Base-by-base conservation (phyloP, 2,888 invertebrate genomes). In the Polymixis flavicincta region DNA sequence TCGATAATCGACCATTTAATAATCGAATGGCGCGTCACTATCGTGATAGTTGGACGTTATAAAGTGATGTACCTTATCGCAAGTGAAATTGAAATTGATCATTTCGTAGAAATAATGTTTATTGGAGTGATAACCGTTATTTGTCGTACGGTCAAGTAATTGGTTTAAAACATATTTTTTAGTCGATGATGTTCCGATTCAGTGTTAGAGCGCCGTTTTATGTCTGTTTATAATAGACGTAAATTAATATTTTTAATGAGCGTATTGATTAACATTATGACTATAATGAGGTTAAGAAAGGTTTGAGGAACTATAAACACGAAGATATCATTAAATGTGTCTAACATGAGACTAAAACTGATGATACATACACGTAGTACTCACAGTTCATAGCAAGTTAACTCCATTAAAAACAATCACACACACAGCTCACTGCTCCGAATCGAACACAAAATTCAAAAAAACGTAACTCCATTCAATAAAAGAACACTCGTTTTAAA, bases 1-100 rank as follows among this genome's bases (percentile, higher is more conserved):
- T 94, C 93, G 93, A 93, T 92, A 93, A 92, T 93, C 90, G 90
- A 85, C 82, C 89, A 85, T 91, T 90, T 91, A 90, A 90, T 90
- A 90, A 87, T 90, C 91, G 89, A 89, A 88, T 89, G 87, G 86
- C 70, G 76, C 85, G 75, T 90, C 90, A 89, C 89, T 90, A 88
- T 92, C 95, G 92, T 93, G 94, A 92, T 92, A 90, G 87, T 86
- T 72, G 86, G 82, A 88, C 91, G 91, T 93, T 93, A 92, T 74
- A 85, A 77, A 84, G 88, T 88, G 87, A 85, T 85, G 90, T 89
- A 90, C 89, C 89, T 89, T 91, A 90, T 90, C 90, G 88, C 84
- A 84, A 88, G 88, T 88, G 87, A 90, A 90, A 93, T 93, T 91
- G 92, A 92, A 92, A 92, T 91, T 91, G 91, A 89, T 90, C 87